Evolutionary conservation across 2,888 invertebrate genomes (phyloP).

Genomic region (Andrena chrysosceles): DNA sequence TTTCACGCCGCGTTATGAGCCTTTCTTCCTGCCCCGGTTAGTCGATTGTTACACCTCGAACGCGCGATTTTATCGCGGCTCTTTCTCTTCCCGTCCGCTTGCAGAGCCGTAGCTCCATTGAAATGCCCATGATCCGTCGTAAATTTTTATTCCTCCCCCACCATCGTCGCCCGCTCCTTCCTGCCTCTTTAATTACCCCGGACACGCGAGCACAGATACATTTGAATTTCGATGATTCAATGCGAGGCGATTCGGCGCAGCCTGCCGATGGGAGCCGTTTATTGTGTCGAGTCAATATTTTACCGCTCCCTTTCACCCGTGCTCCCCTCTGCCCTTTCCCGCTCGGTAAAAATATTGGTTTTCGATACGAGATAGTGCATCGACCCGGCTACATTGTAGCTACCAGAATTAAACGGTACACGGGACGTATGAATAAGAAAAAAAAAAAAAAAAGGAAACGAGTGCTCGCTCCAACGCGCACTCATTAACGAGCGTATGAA

Average conservation of each 20-base stretch:
- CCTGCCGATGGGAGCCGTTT: slow-evolving; percentile 30
- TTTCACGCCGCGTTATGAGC: neutral
- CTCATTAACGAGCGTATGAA: slow-evolving; percentile 15
- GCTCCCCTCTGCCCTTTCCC: neutral
- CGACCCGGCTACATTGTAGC: slow-evolving; percentile 24
- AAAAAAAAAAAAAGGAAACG: neutral
- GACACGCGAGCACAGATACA: slow-evolving; percentile 1
- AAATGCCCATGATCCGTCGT: slow-evolving; percentile 11
- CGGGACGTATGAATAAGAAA: slow-evolving; percentile 29
- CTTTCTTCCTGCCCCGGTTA: neutral
- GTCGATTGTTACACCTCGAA: neutral
- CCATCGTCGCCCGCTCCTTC: neutral
- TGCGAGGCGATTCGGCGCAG: slow-evolving; percentile 18
- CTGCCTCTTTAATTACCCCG: slow-evolving; percentile 9
- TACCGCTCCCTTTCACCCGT: slow-evolving; percentile 23
- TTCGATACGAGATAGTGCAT: slow-evolving; percentile 46
- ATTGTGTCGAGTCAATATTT: slow-evolving; percentile 56
- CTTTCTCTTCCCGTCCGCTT: neutral
- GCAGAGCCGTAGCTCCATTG: neutral
- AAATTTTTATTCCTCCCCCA: neutral
- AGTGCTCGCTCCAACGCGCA: neutral
- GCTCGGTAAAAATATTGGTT: slow-evolving; percentile 49
- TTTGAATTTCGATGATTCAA: slow-evolving; percentile 44
- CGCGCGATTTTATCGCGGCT: neutral
- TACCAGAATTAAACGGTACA: slow-evolving; percentile 42